These are phyloP conservation scores for Allacma fusca DNA, from an alignment of 2,888 invertebrate species.

Conservation along the genomic window DNA sequence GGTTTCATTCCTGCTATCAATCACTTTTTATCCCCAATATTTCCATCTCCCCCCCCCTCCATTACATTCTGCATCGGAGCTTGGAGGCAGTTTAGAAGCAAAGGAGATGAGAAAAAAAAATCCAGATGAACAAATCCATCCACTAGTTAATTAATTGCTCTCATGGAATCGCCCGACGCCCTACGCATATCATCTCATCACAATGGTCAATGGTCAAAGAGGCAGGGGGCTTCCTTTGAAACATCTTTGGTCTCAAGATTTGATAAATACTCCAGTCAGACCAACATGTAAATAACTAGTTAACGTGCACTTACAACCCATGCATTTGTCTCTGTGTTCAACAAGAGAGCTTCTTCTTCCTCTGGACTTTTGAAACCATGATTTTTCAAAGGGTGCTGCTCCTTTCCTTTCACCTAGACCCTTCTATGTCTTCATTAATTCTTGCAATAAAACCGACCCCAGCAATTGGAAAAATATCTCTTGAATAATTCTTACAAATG, in stretches of 20 bases:
- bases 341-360: no score
- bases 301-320: not conserved
- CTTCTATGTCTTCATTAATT: no score
- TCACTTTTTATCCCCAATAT: slow-evolving; percentile 17
- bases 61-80: slow-evolving; percentile 16
- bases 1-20: slow-evolving; percentile 10
- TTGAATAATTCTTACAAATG: no score
- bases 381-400: no score
- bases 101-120: slow-evolving; percentile 32
- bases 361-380: no score
- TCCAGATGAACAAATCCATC: slow-evolving; percentile 44
- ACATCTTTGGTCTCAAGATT: slow-evolving; percentile 27
- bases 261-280: slow-evolving; percentile 39
- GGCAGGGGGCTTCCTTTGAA: slow-evolving; percentile 43
- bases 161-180: slow-evolving; percentile 33
- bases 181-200: slow-evolving; percentile 38
- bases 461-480: no score
- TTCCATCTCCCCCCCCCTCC: slow-evolving; percentile 8
- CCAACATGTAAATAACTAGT: slow-evolving; percentile 39
- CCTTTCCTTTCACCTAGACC: no score
- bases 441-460: no score
- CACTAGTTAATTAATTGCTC: slow-evolving; percentile 42
- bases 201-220: slow-evolving; percentile 46
- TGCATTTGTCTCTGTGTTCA: not conserved
- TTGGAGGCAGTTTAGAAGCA: slow-evolving; percentile 3